These are phyloP conservation scores for Rhyacichthys aspro DNA, from an alignment of 2,797 vertebrate genomes.

Conservation along the genomic window DNA sequence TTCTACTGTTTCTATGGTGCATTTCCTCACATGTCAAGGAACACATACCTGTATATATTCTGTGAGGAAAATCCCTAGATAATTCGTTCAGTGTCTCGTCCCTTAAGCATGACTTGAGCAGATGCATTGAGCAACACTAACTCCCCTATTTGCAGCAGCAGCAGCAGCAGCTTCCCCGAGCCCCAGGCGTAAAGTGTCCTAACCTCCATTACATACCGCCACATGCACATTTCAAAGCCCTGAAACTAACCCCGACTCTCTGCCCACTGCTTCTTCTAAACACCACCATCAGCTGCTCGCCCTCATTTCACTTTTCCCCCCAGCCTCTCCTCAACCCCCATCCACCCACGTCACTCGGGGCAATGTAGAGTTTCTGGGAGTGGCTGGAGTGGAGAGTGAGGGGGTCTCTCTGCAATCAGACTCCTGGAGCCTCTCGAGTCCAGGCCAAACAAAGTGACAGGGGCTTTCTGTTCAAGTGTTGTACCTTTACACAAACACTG, in stretches of 20 bases:
- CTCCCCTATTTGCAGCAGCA: no score
- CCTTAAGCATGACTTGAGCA: slow-evolving; percentile 12
- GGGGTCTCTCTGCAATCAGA: slow-evolving; percentile 36
- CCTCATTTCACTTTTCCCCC: slow-evolving; percentile 2
- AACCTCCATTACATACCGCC: neutral
- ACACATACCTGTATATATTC: neutral
- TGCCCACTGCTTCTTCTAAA: neutral
- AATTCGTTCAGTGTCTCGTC: slow-evolving; percentile 1
- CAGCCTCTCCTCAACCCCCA: slow-evolving; percentile 14
- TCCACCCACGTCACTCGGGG: slow-evolving; percentile 34
- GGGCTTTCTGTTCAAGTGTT: slow-evolving; percentile 17
- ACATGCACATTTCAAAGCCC: slow-evolving; percentile 16
- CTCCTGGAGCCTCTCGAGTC: slow-evolving; percentile 64
- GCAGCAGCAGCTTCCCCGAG: slow-evolving; percentile 5
- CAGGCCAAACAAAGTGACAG: slow-evolving; percentile 64
- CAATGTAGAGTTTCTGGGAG: slow-evolving; percentile 75
- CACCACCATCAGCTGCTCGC: slow-evolving; percentile 6
- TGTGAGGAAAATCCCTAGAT: slow-evolving; percentile 4
- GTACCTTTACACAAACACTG: slow-evolving; percentile 31
- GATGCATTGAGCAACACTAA: slow-evolving; percentile 37
- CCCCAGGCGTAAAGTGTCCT: slow-evolving; percentile 24
- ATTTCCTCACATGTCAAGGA: slow-evolving; percentile 9
- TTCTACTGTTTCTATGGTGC: no score
- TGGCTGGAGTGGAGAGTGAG: slow-evolving; percentile 32
- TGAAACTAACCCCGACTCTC: slow-evolving; percentile 21